These are phyloP conservation scores for Sphaeramia orbicularis DNA, from an alignment of 2,797 vertebrate species.

Conservation along the genomic window DNA sequence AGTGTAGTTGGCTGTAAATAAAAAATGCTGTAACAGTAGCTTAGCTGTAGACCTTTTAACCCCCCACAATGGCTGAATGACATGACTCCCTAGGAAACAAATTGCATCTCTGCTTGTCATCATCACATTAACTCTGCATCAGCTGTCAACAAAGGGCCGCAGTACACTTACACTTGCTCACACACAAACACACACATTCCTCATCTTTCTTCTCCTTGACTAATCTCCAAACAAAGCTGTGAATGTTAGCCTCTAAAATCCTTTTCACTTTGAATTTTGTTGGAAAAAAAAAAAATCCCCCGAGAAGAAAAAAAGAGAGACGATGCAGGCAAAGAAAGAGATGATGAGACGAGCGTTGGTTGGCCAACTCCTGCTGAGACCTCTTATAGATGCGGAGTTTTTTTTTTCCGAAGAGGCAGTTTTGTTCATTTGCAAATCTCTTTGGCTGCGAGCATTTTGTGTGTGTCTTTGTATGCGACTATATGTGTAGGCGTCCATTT, in stretches of 20 bases:
- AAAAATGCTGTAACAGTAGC: slow-evolving; percentile 47
- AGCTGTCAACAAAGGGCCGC: slow-evolving; percentile 67
- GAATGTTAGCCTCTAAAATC: slow-evolving; percentile 72
- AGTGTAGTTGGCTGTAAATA: slow-evolving; percentile 33
- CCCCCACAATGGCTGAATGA: slow-evolving; percentile 46
- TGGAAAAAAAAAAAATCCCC: slow-evolving; percentile 42
- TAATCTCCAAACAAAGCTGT: slow-evolving; percentile 76
- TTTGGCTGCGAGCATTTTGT: slow-evolving; percentile 33
- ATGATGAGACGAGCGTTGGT: slow-evolving; percentile 55
- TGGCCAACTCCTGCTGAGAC: slow-evolving; percentile 69
- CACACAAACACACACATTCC: slow-evolving; percentile 16
- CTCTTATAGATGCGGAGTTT: slow-evolving; percentile 57
- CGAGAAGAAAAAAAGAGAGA: slow-evolving; percentile 58
- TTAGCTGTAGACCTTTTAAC: slow-evolving; percentile 57
- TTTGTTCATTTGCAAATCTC: slow-evolving; percentile 67
- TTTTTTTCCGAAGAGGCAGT: slow-evolving; percentile 35
- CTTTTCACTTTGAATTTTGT: slow-evolving; percentile 65
- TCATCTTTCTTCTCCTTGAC: slow-evolving; percentile 63
- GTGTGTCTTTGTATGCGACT: slow-evolving; percentile 42
- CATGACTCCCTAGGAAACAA: slow-evolving; percentile 57
- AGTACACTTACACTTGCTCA: slow-evolving; percentile 10
- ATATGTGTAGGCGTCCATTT: slow-evolving; percentile 13
- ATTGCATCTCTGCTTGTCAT: slow-evolving; percentile 71
- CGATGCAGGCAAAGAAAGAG: slow-evolving; percentile 49
- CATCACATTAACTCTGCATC: slow-evolving; percentile 73